phyloP scores from a whole-genome alignment of 2,797 vertebrate genomes.

The Rhinatrema bivittatum region DNA sequence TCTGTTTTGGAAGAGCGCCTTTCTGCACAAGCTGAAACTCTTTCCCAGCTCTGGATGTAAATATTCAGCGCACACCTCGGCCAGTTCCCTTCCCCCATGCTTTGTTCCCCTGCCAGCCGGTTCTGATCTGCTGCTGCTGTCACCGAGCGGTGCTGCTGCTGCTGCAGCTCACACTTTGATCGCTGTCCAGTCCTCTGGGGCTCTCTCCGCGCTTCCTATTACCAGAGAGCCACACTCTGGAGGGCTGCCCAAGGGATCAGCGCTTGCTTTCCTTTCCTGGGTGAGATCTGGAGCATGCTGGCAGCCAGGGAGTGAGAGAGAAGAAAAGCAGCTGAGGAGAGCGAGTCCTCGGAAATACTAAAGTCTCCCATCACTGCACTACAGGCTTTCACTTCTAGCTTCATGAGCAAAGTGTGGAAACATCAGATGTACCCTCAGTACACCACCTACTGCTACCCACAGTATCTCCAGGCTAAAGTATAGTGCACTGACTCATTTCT shows the following conservation, averaged over 20 bases:
- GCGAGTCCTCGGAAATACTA: slow-evolving; percentile 41
- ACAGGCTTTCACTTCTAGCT: slow-evolving; percentile 63
- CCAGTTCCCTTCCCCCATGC: slow-evolving; percentile 6
- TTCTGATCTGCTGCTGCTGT: too few species aligned
- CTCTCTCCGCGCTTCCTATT: slow-evolving; percentile 10
- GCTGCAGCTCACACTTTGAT: slow-evolving; percentile 10
- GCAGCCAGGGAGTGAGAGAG: slow-evolving; percentile 20
- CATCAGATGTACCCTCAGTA: slow-evolving; percentile 81
- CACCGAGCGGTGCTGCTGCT: slow-evolving; percentile 15
- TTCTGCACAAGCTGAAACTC: too few species aligned
- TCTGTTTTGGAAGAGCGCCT: too few species aligned
- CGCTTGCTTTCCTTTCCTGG: too few species aligned
- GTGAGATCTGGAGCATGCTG: too few species aligned
- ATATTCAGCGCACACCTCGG: slow-evolving; percentile 1
- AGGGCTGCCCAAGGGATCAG: too few species aligned
- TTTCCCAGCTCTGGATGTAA: too few species aligned
- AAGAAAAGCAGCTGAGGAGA: slow-evolving; percentile 8
- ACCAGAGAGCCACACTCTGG: slow-evolving; percentile 4
- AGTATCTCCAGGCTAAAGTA: slow-evolving; percentile 79
- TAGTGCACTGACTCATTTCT: slow-evolving; percentile 9
- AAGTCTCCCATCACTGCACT: slow-evolving; percentile 53
- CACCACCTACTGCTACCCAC: slow-evolving; percentile 77
- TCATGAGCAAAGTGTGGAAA: slow-evolving; percentile 81
- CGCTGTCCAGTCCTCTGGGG: slow-evolving; percentile 13
- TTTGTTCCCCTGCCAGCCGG: too few species aligned